phyloP scores from a whole-genome alignment of 2,797 vertebrate species.

The Gallirallus australis region DNA sequence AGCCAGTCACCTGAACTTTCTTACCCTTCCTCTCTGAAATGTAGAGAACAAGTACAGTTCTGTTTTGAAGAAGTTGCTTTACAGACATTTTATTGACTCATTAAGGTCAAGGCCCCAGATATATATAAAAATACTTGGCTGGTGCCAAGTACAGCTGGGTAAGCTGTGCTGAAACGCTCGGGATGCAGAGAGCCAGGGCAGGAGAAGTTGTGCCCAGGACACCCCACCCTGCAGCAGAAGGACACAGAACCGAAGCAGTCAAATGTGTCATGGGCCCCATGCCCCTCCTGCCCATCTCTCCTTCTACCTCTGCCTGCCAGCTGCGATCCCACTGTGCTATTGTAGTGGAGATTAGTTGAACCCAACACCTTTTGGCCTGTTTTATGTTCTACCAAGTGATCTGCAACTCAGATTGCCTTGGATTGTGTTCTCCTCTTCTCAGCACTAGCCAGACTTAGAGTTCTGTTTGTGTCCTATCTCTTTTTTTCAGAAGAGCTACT shows the following conservation, averaged over 20 bases:
- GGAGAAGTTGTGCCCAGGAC: background rate
- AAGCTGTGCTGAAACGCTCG: fast-evolving
- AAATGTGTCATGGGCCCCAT: background rate
- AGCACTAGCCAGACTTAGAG: background rate
- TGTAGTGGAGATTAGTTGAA: background rate
- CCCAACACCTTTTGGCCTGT: background rate
- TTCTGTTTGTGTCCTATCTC: background rate
- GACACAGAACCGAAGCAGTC: fast-evolving
- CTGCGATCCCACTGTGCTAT: too few relatives aligned
- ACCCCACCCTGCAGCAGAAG: too few relatives aligned
- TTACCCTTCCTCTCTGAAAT: background rate
- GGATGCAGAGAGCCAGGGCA: background rate
- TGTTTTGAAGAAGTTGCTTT: background rate
- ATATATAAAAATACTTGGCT: background rate
- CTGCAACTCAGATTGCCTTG: background rate
- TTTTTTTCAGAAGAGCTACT: background rate
- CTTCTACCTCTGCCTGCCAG: background rate
- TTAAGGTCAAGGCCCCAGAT: background rate
- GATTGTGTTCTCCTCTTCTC: background rate
- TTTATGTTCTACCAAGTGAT: background rate
- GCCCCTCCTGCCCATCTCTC: background rate
- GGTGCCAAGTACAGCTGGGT: background rate
- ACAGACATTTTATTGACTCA: background rate
- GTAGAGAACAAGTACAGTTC: background rate
- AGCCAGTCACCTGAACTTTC: background rate